Percentiles rank a stretch among this genome's conserved stretches.
phyloP scores from a whole-genome alignment of 1,140 invertebrate species.

The Pseudomyrmex flavicornis region DNA sequence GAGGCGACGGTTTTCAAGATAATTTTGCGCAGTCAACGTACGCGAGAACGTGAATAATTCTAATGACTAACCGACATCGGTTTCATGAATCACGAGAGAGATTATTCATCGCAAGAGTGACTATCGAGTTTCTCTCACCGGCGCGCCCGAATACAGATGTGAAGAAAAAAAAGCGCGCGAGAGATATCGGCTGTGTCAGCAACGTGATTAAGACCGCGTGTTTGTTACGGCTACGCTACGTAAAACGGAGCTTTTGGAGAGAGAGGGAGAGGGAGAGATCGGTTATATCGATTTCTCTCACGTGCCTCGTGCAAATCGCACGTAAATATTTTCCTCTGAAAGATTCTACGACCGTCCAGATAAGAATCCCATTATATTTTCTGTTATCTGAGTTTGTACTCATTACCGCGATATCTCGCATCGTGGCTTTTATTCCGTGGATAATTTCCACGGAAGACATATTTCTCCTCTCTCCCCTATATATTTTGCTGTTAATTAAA shows the following conservation, averaged over 20 bases:
- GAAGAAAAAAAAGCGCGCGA: not conserved
- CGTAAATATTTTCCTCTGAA: not conserved
- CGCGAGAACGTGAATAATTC: slow-evolving; percentile 35
- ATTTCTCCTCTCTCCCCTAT: not conserved
- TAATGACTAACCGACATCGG: slow-evolving; percentile 39
- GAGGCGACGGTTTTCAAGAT: not conserved
- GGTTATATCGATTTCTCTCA: not conserved
- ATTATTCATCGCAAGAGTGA: slow-evolving; percentile 48
- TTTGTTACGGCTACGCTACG: not conserved
- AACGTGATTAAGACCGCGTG: slow-evolving; percentile 7
- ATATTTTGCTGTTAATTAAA: not conserved
- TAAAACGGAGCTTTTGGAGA: too few species aligned
- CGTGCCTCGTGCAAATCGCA: not conserved
- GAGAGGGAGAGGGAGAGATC: too few species aligned
- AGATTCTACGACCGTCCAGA: not conserved
- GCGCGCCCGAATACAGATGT: not conserved
- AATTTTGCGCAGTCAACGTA: not conserved
- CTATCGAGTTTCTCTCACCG: slow-evolving; percentile 26
- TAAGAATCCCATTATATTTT: not conserved
- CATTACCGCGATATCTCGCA: not conserved
- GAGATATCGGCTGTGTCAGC: slow-evolving; percentile 1
- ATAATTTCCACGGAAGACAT: not conserved
- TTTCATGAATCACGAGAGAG: slow-evolving; percentile 38
- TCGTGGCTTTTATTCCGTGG: not conserved
- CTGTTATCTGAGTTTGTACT: not conserved